A percentile compares a stretch with the other conserved stretches of the same genome.
Evolutionary conservation across 2,113 vertebrate genomes (phyloP).

Genomic region (Danio rerio): GRCz12tu NC_133180.1:74283001-74283500

Average conservation of each 20-base stretch:
- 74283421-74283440: neutral
- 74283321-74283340: neutral
- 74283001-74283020: no score
- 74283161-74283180: constrained; percentile 9
- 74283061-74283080: no score
- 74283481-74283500: neutral
- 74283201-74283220: constrained; percentile 48
- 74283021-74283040: no score
- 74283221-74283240: constrained; percentile 60
- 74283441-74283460: neutral
- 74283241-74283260: constrained; percentile 58
- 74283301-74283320: constrained; percentile 37
- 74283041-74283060: no score
- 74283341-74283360: neutral
- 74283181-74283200: constrained; percentile 36
- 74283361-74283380: neutral
- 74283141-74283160: no score
- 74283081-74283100: no score
- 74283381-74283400: neutral
- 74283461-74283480: neutral
- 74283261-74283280: constrained; percentile 30
- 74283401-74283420: neutral
- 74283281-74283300: constrained; percentile 32
- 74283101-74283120: no score
- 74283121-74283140: no score